phyloP scores from a whole-genome alignment of 1,140 invertebrate genomes.

The Hesperophylax magnus region DNA sequence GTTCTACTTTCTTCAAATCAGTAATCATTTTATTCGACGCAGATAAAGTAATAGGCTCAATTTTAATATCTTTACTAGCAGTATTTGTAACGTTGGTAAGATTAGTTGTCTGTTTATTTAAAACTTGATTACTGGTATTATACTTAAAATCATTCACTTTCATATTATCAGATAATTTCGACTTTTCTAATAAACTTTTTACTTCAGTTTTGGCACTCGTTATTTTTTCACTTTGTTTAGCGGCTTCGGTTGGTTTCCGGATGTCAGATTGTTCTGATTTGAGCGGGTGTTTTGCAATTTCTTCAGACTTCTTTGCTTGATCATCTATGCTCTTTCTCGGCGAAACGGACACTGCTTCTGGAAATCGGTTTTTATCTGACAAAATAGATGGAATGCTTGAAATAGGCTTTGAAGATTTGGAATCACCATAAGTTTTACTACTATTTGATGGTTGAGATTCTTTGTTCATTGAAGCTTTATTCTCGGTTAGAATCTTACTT shows the following conservation, averaged over 20 bases:
- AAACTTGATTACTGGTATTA: neutral
- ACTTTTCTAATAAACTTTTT: neutral
- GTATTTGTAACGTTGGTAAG: neutral
- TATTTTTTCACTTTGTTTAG: neutral
- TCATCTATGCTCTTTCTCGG: neutral
- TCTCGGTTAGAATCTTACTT: neutral
- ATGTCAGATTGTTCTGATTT: neutral
- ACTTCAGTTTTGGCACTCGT: constrained; percentile 5
- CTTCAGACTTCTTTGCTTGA: neutral
- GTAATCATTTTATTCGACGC: too few relatives aligned
- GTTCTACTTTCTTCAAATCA: too few relatives aligned
- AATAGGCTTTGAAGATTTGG: neutral
- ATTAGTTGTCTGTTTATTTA: neutral
- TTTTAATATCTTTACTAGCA: neutral
- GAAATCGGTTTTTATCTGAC: neutral
- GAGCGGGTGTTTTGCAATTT: neutral
- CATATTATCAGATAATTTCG: neutral
- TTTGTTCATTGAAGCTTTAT: neutral
- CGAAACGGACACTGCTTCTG: too few relatives aligned
- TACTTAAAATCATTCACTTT: neutral
- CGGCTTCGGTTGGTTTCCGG: neutral
- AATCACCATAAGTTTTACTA: neutral
- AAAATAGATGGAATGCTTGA: neutral
- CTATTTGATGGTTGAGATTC: neutral
- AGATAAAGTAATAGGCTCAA: too few relatives aligned